A percentile compares a stretch with the other conserved stretches of the same genome.
Evolutionary conservation across 2,113 vertebrate genomes (phyloP).

Genomic region (Rhizomys pruinosus): DNA sequence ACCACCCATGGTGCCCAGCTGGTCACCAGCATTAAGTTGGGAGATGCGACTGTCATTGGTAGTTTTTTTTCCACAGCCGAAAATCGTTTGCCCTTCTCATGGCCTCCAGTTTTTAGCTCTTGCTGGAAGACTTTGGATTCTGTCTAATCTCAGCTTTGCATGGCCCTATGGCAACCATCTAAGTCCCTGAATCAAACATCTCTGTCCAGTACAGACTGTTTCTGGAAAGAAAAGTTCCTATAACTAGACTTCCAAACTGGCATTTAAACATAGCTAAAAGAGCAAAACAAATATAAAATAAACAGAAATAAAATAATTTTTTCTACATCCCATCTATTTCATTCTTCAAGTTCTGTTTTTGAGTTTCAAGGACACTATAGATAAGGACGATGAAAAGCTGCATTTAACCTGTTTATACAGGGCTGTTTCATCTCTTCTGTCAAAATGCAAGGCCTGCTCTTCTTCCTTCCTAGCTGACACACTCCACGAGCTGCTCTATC

Average conservation of each 20-base stretch:
- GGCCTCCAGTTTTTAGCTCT: not conserved
- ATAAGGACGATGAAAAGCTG: not conserved
- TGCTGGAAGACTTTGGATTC: constrained; percentile 17
- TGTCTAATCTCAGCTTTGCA: constrained; percentile 10
- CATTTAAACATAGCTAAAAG: not conserved
- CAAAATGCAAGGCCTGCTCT: not conserved
- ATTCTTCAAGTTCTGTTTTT: constrained; percentile 6
- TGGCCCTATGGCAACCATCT: not conserved
- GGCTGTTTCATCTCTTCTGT: not conserved
- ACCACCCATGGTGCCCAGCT: too few relatives aligned
- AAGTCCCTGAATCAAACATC: constrained; percentile 20
- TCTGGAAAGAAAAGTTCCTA: constrained; percentile 35
- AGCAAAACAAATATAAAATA: not conserved
- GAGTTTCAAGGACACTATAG: not conserved
- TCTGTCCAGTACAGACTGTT: not conserved
- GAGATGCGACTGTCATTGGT: not conserved
- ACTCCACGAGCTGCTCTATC: not conserved
- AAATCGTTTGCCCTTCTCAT: not conserved
- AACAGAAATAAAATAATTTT: not conserved
- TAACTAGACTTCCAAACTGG: not conserved
- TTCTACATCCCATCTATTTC: not conserved
- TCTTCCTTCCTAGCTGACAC: not conserved
- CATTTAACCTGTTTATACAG: not conserved
- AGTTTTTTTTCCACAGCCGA: constrained; percentile 27
- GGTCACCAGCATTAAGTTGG: not conserved